Conservation (phyloP, 2,888 invertebrate species). For the Eubasilissa splendida region DNA sequence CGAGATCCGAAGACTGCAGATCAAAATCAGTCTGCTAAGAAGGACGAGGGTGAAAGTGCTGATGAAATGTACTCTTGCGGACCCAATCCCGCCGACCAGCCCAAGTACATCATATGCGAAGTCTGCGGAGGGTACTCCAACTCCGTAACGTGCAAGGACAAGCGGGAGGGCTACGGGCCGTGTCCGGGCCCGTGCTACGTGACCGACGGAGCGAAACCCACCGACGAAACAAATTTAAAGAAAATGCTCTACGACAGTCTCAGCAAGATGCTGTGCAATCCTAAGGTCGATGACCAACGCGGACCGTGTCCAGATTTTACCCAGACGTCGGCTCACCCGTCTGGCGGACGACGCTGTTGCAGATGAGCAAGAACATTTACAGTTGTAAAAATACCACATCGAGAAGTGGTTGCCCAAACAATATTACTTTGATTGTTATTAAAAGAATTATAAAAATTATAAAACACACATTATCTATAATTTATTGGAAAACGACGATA, state of each 20-base stretch:
- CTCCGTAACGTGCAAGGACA: conserved; percentile 26
- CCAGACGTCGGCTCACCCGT: too few relatives aligned
- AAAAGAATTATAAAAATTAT: too few relatives aligned
- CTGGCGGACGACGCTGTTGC: too few relatives aligned
- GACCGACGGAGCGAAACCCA: background rate
- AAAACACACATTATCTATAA: too few relatives aligned
- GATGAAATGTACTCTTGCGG: background rate
- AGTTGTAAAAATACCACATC: too few relatives aligned
- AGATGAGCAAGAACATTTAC: too few relatives aligned
- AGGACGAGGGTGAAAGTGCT: background rate
- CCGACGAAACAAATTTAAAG: conserved; percentile 2
- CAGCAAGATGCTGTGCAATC: conserved; percentile 29
- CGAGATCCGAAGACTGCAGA: background rate
- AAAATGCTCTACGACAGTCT: conserved; percentile 36
- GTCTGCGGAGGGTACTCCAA: conserved; percentile 35
- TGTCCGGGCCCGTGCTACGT: conserved; percentile 16
- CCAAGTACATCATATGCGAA: conserved; percentile 35
- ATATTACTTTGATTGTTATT: too few relatives aligned
- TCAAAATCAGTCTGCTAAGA: background rate
- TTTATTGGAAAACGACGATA: too few relatives aligned
- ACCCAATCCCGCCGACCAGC: background rate
- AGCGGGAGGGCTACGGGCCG: background rate
- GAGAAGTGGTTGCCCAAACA: too few relatives aligned
- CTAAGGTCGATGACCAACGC: background rate
- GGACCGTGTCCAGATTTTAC: too few relatives aligned